Base-by-base conservation (phyloP, 2,113 vertebrate genomes). In the Tachysurus fulvidraco region DNA sequence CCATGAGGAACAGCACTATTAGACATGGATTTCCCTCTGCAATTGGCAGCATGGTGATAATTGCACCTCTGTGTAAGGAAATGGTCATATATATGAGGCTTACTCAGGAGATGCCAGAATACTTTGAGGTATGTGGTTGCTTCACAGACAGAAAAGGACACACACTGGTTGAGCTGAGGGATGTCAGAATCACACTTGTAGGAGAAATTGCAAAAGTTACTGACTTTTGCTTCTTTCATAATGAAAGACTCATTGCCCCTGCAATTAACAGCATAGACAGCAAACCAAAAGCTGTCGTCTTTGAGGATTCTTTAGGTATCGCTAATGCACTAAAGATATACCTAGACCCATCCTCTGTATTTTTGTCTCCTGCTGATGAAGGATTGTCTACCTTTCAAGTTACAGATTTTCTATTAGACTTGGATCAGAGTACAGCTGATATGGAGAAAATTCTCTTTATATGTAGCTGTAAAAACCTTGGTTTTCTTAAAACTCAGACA, bases 71-170 rank as follows among this genome's bases (percentile, higher is more conserved):
- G 64, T 93, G 96, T 89, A 92, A 96, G 85, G 92, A 96, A 84
- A 96, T 97, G 96, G 73, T 96, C 86, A 91, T 97, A 69, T 97
- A 97, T 88, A 88, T 97, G 88, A 94, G 93, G 92, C 88, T 90
- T 65, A 95, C 92, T 69, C 89, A 93, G 77, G 93, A 92, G 50
- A 93, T 89, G 57, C 80, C 92, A 19, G 94, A 94, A 79, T 93
- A 89, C 80, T 90, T 96, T 44, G 95, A 97, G 62, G 94, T 96
- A 11, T 97, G 96, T 87, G 97, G 97, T 19, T 94, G 96, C 89
- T 96, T 98, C 87, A 84, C 93, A 89, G 94, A 95, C 88, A 94
- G 89, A 91, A 91, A 88, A 0, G 96, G 97, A 19, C 92, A 84
- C 0, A 92, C 96, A 60, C 91, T 97, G 57, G 95, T 94, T 78